Conservation (phyloP, 2,113 vertebrate genomes). For the human region DNA sequence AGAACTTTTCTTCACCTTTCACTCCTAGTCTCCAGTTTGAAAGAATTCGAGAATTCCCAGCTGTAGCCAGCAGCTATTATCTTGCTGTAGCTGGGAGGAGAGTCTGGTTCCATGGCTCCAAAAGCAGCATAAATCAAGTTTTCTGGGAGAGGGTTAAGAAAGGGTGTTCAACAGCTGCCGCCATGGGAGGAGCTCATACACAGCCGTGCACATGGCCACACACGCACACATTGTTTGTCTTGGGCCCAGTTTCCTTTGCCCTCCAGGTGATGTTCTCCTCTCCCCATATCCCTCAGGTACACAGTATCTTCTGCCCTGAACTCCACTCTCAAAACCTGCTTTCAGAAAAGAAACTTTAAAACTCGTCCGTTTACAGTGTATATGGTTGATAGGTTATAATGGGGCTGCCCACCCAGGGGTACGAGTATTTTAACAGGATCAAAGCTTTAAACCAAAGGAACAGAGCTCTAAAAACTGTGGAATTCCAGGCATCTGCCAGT, state of each 20-base stretch:
- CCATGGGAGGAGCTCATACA: slow-evolving; percentile 60
- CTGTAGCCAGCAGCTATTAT: slow-evolving; percentile 77
- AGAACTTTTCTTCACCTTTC: slow-evolving; percentile 79
- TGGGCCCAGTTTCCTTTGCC: slow-evolving; percentile 47
- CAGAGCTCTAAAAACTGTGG: slow-evolving; percentile 77
- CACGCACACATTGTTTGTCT: slow-evolving; percentile 69
- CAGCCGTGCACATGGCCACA: slow-evolving; percentile 62
- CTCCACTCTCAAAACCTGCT: not conserved
- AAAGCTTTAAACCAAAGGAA: slow-evolving; percentile 76
- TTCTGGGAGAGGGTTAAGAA: slow-evolving; percentile 75
- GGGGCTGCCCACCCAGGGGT: slow-evolving; percentile 75
- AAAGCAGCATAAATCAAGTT: slow-evolving; percentile 80
- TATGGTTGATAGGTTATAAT: slow-evolving; percentile 47
- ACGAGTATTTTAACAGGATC: slow-evolving; percentile 70
- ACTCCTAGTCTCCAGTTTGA: slow-evolving; percentile 68
- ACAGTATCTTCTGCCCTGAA: slow-evolving; percentile 19
- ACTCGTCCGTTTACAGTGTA: not conserved
- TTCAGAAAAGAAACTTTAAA: slow-evolving; percentile 49
- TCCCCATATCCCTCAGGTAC: slow-evolving; percentile 33
- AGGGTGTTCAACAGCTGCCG: slow-evolving; percentile 77
- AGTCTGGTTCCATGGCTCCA: slow-evolving; percentile 75
- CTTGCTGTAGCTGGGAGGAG: slow-evolving; percentile 72
- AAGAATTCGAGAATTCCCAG: slow-evolving; percentile 79
- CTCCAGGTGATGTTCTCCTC: slow-evolving; percentile 5
- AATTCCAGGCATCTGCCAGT: slow-evolving; percentile 78